phyloP scores from a whole-genome alignment of 2,888 invertebrate genomes.

The Rhyacophila evoluta region DNA sequence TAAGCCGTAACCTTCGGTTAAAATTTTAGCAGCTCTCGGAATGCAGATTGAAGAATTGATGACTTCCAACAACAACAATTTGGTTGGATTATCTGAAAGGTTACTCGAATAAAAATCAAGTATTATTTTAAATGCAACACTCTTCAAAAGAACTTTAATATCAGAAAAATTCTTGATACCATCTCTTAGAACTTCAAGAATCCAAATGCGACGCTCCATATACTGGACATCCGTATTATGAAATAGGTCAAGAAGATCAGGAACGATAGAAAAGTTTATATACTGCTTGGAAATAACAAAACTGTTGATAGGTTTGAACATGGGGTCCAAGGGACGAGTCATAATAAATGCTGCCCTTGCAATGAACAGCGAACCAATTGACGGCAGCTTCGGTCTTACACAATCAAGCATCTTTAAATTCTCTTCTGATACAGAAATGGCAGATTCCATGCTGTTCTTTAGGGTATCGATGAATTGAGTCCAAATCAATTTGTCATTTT shows the following conservation, averaged over 20 bases:
- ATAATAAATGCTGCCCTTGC: conserved; percentile 78
- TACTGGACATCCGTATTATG: conserved; percentile 81
- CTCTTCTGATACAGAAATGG: conserved; percentile 57
- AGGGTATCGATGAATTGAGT: conserved; percentile 77
- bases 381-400: conserved; percentile 69
- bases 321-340: conserved; percentile 79
- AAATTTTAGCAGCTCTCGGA: conserved; percentile 73
- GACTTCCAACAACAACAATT: conserved; percentile 76
- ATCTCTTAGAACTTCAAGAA: conserved; percentile 80
- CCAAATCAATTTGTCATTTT: conserved; percentile 76
- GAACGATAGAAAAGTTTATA: conserved; percentile 83
- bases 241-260: conserved; percentile 88
- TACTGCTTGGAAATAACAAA: conserved; percentile 83
- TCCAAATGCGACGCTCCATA: conserved; percentile 79
- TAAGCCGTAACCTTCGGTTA: conserved; percentile 77
- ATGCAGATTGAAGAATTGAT: conserved; percentile 74
- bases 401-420: conserved; percentile 56
- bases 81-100: conserved; percentile 73
- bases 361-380: conserved; percentile 77
- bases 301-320: conserved; percentile 83
- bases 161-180: conserved; percentile 83
- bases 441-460: conserved; percentile 71
- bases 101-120: conserved; percentile 77
- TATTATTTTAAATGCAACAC: conserved; percentile 82
- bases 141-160: conserved; percentile 78